Evolutionary conservation across 2,113 vertebrate species (phyloP), one percentile per base, ranked within the genome.

Genomic region (Pseudopodoces humilis): DNA sequence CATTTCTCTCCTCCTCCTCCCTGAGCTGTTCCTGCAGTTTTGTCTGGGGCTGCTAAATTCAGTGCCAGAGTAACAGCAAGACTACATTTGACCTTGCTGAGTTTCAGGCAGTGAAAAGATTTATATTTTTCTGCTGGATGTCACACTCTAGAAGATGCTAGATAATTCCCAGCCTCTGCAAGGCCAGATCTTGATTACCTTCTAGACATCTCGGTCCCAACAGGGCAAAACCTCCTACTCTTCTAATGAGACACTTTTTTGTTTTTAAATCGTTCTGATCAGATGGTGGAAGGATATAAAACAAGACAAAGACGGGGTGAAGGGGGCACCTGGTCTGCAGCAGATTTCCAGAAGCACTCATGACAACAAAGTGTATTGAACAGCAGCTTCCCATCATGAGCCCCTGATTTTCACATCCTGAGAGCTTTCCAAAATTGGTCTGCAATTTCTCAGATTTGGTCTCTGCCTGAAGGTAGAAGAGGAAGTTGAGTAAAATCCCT

Each of bases 401-500:
- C 64, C 60, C 41, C 31, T 67, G 59, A 75, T 86, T 81, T 81
- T 82, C 22, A 79, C 44, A 60, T 64, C 56, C 86, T 84, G 76
- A 92, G 37, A 88, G 75, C 37, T 86, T 94, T 94, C 76, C 85
- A 93, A 90, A 86, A 84, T 13, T 39, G 43, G 64, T 30, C 53
- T 95, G 93, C 58, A 96, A 76, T 82, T 94, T 95, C 90, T 90
- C 92, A 90, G 76, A 95, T 93, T 92, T 75, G 62, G 71, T 94
- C 85, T 75, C 72, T 96, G 93, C 90, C 93, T 90, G 87, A 96
- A 97, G 94, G 90, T 92, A 93, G 62, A 84, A 86, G 76, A 94
- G 64, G 83, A 96, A 95, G 80, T 96, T 96, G 83, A 97, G 90
- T 88, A 96, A 94, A 97, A 92, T 88, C 76, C 88, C 90, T 88